Base-by-base conservation (phyloP, 2,797 vertebrate species). In the Botia kubotai region DNA sequence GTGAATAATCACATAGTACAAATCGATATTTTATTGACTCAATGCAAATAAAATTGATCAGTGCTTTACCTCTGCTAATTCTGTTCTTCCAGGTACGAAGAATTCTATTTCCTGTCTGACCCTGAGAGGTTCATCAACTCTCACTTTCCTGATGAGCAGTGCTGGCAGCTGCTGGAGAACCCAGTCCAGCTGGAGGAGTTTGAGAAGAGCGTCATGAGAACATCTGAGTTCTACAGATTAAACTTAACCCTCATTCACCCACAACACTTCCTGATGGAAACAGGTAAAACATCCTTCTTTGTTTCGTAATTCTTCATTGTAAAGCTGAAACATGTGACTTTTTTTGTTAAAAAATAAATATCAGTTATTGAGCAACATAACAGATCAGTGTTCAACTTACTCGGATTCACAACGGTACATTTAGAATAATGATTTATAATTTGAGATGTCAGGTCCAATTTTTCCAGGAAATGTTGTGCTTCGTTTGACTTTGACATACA, bases 101-200 rank as follows among this genome's bases (percentile, higher is more conserved):
- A 90, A 4, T 92, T 92, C 75, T 91, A 82, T 81, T 91, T 92
- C 75, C 86, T 94, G 23, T 81, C 90, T 0, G 81, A 92, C 57
- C 92, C 92, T 0, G 90, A 94, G 58, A 81, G 83, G 66, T 91
- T 93, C 78, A 82, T 75, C 2, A 88, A 89, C 66, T 87, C 87
- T n/a, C 91, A 91, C 16, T 87, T 79, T 87, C 92, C 94, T 0
- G 86, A 91, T 21, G 86, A 89, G 14, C 72, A 89, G 0, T 17
- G 23, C 0, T 93, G 93, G 92, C 91, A 93, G 76, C 89, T 92
- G 0, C 79, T 91, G 23, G 87, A 90, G 3, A 46, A 53, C 4
- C 69, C 79, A 0, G 0, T 88, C 63, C 1, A 72, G 0, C 0
- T 43, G 43, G 81, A 90, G 82, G 77, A 89, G 29, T 92, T 92